Evolutionary conservation across 2,888 invertebrate genomes (phyloP).

Genomic region (Slavum lentiscoides): DNA sequence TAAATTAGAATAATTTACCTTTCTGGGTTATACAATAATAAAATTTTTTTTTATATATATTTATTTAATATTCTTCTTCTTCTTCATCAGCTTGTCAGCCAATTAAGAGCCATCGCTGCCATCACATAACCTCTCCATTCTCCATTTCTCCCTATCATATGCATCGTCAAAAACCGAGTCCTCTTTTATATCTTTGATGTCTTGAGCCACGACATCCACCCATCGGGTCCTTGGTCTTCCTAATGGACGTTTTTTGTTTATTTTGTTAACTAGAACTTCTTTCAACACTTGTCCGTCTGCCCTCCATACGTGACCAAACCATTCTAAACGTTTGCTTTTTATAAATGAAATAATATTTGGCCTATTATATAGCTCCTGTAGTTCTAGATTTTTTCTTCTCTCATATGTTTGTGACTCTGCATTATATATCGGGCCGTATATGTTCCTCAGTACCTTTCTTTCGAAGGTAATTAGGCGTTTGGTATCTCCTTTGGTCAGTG

Average conservation of each 20-base stretch:
- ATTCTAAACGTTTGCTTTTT: neutral
- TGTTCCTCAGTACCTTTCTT: conserved; percentile 2
- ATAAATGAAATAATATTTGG: too few relatives aligned
- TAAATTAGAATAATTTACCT: too few relatives aligned
- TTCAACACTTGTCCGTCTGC: neutral
- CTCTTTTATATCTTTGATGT: neutral
- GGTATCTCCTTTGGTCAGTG: conserved; percentile 4
- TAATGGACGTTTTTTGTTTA: neutral
- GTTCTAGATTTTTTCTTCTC: too few relatives aligned
- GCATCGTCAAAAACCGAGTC: neutral
- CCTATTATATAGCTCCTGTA: too few relatives aligned
- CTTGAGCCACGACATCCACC: conserved; percentile 1
- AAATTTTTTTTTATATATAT: too few relatives aligned
- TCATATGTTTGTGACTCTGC: too few relatives aligned
- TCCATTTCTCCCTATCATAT: neutral
- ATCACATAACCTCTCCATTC: too few relatives aligned
- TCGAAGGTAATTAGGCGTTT: conserved; percentile 12
- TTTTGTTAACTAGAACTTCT: too few relatives aligned
- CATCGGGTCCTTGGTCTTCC: conserved; percentile 5
- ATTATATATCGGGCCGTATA: neutral
- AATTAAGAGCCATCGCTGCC: too few relatives aligned
- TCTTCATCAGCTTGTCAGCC: too few relatives aligned
- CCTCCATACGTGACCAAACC: neutral
- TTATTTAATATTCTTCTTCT: too few relatives aligned
- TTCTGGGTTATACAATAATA: too few relatives aligned